Conservation (phyloP, 2,113 vertebrate genomes). For the Myiopsitta monachus region DNA sequence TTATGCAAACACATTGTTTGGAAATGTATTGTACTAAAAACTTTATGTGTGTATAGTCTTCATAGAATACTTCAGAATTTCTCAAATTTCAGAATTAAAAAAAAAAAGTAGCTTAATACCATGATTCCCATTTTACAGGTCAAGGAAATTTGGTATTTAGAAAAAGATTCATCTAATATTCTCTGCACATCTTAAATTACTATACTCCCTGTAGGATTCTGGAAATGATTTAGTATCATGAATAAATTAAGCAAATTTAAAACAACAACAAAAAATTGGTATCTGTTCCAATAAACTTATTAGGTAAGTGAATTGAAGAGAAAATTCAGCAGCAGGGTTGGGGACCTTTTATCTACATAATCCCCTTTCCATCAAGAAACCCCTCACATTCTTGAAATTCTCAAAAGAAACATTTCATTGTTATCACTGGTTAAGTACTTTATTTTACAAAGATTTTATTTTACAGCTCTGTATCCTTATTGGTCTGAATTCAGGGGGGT, state of each 20-base stretch:
- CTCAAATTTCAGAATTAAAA: neutral
- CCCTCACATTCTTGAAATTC: neutral
- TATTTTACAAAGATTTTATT: neutral
- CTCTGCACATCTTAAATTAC: neutral
- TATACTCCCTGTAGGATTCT: neutral
- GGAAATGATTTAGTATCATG: neutral
- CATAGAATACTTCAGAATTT: neutral
- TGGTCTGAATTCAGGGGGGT: neutral
- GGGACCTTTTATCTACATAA: neutral
- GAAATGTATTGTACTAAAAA: neutral
- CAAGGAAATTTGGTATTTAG: neutral
- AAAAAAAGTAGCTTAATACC: neutral
- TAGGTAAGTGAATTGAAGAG: neutral
- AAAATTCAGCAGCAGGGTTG: neutral
- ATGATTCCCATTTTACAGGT: neutral
- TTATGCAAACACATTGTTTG: neutral
- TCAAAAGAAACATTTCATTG: neutral
- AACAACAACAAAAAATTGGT: neutral
- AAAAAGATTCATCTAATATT: neutral
- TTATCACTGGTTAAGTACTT: neutral
- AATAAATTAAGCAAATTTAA: slow-evolving; percentile 16
- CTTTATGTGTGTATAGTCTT: neutral
- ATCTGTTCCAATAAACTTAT: neutral
- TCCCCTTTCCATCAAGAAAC: neutral
- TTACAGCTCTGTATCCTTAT: neutral